These are phyloP conservation scores for Microctenopoma stevenorrisi DNA, from an alignment of 2,797 vertebrate species.

Conservation along the genomic window DNA sequence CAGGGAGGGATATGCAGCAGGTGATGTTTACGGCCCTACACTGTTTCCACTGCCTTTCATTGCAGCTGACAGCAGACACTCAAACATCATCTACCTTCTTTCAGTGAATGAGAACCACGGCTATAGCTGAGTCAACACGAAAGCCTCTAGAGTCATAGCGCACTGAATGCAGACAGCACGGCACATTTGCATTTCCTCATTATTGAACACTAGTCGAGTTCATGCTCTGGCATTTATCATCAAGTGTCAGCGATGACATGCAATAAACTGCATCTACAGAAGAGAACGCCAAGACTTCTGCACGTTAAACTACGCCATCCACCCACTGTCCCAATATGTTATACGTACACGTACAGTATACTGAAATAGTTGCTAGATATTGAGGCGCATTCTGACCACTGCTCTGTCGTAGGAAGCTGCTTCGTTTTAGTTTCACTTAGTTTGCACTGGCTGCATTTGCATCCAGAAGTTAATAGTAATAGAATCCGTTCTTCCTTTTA, in stretches of 20 bases:
- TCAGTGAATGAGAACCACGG: not conserved
- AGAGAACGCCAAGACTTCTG: not conserved
- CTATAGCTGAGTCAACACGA: too few relatives aligned
- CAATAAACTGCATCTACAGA: too few relatives aligned
- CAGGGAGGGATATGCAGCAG: not conserved
- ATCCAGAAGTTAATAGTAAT: too few relatives aligned
- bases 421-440: too few relatives aligned
- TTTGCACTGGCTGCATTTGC: too few relatives aligned
- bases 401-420: too few relatives aligned
- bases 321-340: too few relatives aligned
- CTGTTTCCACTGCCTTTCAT: conserved; percentile 4
- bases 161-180: not conserved
- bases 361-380: too few relatives aligned
- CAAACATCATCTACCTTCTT: not conserved
- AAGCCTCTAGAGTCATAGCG: not conserved
- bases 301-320: too few relatives aligned
- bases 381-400: too few relatives aligned
- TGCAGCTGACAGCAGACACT: not conserved
- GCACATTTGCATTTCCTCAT: not conserved
- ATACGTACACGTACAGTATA: too few relatives aligned
- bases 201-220: not conserved
- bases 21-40: not conserved
- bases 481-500: too few relatives aligned
- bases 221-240: not conserved
- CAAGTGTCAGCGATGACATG: not conserved